These are phyloP conservation scores for Bimastos eiseni DNA, from an alignment of 2,888 invertebrate species.

Conservation along the genomic window DNA sequence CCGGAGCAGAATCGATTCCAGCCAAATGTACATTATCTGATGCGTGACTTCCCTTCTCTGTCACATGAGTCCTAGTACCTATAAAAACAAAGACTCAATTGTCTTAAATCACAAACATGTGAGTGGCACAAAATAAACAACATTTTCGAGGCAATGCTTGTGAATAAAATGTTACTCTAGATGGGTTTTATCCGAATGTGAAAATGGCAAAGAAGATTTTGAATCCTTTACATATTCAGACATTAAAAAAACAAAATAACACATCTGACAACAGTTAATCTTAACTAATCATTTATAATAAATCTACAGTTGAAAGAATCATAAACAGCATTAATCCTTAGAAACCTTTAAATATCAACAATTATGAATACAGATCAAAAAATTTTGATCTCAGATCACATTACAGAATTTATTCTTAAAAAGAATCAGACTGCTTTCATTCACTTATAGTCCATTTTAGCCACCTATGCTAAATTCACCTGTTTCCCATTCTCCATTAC, in stretches of 20 bases:
- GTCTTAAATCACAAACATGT: not conserved
- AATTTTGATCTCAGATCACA: not conserved
- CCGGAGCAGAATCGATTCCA: conserved; percentile 35
- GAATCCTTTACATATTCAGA: not conserved
- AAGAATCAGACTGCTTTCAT: not conserved
- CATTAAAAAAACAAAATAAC: not conserved
- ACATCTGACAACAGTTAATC: not conserved
- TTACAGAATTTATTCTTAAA: not conserved
- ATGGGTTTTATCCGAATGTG: not conserved
- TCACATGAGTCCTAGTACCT: conserved; percentile 42
- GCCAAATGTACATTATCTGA: conserved; percentile 38
- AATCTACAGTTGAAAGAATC: not conserved
- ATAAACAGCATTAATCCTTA: not conserved
- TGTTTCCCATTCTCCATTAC: conserved; percentile 40
- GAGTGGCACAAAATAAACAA: not conserved
- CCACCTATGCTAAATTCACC: conserved; percentile 35
- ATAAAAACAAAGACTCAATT: not conserved
- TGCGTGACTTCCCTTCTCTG: conserved; percentile 40
- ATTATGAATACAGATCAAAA: not conserved
- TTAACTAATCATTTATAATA: not conserved
- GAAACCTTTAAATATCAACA: not conserved
- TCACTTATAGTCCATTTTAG: not conserved
- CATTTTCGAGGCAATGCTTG: not conserved
- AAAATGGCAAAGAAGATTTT: not conserved
- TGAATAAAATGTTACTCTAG: not conserved